These are phyloP conservation scores for Lamellibrachia luymesi DNA, from an alignment of 1,140 invertebrate genomes.

Conservation along the genomic window DNA sequence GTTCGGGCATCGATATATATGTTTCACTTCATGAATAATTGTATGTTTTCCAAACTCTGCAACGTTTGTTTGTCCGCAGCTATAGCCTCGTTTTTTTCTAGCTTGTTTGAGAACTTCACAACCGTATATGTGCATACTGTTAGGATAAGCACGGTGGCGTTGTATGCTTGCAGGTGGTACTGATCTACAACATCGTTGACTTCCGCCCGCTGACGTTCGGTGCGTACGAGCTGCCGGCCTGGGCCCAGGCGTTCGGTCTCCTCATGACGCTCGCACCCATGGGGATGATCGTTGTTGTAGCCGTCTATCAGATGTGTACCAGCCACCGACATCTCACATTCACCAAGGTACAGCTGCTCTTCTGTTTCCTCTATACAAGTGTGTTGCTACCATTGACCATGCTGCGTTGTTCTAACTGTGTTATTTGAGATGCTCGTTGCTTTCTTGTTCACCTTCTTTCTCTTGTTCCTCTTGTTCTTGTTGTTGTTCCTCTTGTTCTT, in stretches of 20 bases:
- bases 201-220: conserved; percentile 59
- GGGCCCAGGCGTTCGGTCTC: conserved; percentile 41
- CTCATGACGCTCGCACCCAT: conserved; percentile 22
- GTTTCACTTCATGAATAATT: too few relatives aligned
- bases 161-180: conserved; percentile 59
- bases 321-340: background rate
- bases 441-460: too few relatives aligned
- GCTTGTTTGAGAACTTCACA: background rate
- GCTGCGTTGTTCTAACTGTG: too few relatives aligned
- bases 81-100: background rate
- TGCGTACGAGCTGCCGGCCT: conserved; percentile 35
- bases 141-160: background rate
- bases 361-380: too few relatives aligned
- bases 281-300: conserved; percentile 16
- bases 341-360: background rate
- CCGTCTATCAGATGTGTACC: conserved; percentile 14
- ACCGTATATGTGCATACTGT: background rate
- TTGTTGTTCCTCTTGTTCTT: too few relatives aligned
- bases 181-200: conserved; percentile 62
- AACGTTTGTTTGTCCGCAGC: background rate
- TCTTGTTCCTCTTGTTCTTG: too few relatives aligned
- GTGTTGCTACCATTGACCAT: too few relatives aligned
- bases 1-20: too few relatives aligned
- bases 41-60: background rate
- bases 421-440: too few relatives aligned